These are phyloP conservation scores for Atrichornis clamosus DNA, from an alignment of 2,113 vertebrate species.

Conservation along the genomic window DNA sequence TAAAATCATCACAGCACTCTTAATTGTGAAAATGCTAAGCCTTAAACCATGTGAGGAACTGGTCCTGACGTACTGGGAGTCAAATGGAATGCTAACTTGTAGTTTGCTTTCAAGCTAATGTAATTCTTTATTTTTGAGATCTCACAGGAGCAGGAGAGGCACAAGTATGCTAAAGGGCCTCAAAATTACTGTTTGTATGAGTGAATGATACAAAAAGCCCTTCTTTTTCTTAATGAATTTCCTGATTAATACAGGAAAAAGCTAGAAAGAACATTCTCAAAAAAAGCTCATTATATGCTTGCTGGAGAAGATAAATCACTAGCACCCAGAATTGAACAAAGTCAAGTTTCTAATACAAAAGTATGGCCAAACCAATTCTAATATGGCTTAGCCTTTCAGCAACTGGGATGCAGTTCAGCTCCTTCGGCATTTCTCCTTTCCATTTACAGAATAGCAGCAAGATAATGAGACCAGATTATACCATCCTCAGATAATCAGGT, in stretches of 20 bases:
- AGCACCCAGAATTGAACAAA: neutral
- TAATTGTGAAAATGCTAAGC: neutral
- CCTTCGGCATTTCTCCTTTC: neutral
- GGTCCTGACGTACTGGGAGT: neutral
- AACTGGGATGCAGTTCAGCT: neutral
- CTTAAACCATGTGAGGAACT: neutral
- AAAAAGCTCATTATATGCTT: neutral
- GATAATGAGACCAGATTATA: neutral
- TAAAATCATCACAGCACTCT: neutral
- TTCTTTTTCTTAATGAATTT: neutral
- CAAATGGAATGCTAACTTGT: neutral
- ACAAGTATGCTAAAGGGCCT: neutral
- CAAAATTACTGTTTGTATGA: neutral
- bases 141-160: neutral
- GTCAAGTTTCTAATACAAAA: neutral
- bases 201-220: neutral
- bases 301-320: neutral
- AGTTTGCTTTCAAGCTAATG: neutral
- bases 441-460: neutral
- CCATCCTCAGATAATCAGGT: neutral
- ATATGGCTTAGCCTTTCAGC: neutral
- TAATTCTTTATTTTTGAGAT: neutral
- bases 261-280: conserved; percentile 5
- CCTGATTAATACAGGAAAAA: conserved; percentile 13
- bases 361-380: neutral